phyloP scores from a whole-genome alignment of 1,140 invertebrate species.

The Nymphalis io region DNA sequence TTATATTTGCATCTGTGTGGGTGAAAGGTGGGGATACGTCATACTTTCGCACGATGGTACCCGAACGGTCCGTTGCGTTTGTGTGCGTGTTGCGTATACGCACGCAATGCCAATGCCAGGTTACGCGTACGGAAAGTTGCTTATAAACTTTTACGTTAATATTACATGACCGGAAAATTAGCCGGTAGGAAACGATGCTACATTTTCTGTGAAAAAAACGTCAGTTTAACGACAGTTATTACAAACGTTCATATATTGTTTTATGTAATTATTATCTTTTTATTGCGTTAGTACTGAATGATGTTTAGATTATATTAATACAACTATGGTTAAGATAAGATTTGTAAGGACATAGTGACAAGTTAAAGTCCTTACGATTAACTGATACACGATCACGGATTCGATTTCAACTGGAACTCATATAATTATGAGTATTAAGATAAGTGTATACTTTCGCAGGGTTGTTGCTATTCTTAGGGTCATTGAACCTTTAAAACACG shows the following conservation, averaged over 20 bases:
- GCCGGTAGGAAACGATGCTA: conserved; percentile 60
- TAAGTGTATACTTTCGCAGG: no score
- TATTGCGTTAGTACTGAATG: background rate
- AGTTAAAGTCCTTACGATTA: no score
- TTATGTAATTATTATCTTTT: conserved; percentile 17
- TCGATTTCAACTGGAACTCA: no score
- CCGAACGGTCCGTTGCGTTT: conserved; percentile 32
- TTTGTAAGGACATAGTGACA: no score
- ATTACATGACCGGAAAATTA: conserved; percentile 74
- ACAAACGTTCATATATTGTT: conserved; percentile 3
- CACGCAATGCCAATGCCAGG: conserved; percentile 77
- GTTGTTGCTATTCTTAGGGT: no score
- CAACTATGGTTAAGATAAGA: no score
- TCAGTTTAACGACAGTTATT: conserved; percentile 25
- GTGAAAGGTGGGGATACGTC: conserved; percentile 48
- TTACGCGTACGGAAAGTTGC: conserved; percentile 67
- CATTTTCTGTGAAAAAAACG: conserved; percentile 20
- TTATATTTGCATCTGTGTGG: conserved; percentile 41
- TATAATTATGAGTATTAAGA: no score
- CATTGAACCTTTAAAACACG: no score
- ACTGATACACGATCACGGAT: no score
- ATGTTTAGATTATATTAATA: background rate
- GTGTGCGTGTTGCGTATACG: conserved; percentile 72
- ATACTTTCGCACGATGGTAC: conserved; percentile 41
- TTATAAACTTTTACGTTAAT: conserved; percentile 64